Conservation (phyloP, 1,140 invertebrate species). For the Ostrea edulis region DNA sequence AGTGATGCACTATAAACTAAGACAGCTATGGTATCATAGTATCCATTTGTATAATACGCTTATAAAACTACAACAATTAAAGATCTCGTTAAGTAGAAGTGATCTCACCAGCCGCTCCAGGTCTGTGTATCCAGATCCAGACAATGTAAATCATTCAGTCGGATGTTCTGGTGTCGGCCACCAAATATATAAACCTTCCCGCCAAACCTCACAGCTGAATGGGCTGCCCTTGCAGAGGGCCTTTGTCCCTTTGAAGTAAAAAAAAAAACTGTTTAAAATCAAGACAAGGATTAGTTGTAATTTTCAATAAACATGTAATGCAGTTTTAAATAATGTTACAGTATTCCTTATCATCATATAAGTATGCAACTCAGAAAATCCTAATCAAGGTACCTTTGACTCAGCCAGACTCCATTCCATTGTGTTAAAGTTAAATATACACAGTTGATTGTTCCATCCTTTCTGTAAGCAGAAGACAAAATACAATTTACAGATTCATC, state of each 20-base stretch:
- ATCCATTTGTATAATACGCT: too few species aligned
- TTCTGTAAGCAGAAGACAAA: background rate
- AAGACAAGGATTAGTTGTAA: background rate
- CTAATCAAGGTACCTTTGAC: slow-evolving; percentile 65
- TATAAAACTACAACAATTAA: too few species aligned
- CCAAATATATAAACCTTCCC: slow-evolving; percentile 80
- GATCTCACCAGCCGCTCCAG: slow-evolving; percentile 79
- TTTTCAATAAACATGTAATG: background rate
- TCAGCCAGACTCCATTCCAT: slow-evolving; percentile 75
- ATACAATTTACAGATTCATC: background rate
- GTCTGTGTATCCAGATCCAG: slow-evolving; percentile 78
- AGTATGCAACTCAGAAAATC: background rate
- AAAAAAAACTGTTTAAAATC: background rate
- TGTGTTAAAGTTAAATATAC: slow-evolving; percentile 73
- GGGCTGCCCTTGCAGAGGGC: slow-evolving; percentile 80
- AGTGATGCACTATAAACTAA: too few species aligned
- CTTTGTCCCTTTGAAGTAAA: slow-evolving; percentile 67
- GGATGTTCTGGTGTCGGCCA: slow-evolving; percentile 74
- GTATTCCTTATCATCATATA: background rate
- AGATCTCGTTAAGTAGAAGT: too few species aligned
- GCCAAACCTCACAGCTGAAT: slow-evolving; percentile 75
- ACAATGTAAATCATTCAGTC: slow-evolving; percentile 80
- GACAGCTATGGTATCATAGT: too few species aligned
- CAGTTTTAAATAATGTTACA: background rate
- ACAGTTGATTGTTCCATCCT: slow-evolving; percentile 81